These are phyloP conservation scores for Ormyrus pomaceus DNA, from an alignment of 2,888 invertebrate species.

Conservation along the genomic window DNA sequence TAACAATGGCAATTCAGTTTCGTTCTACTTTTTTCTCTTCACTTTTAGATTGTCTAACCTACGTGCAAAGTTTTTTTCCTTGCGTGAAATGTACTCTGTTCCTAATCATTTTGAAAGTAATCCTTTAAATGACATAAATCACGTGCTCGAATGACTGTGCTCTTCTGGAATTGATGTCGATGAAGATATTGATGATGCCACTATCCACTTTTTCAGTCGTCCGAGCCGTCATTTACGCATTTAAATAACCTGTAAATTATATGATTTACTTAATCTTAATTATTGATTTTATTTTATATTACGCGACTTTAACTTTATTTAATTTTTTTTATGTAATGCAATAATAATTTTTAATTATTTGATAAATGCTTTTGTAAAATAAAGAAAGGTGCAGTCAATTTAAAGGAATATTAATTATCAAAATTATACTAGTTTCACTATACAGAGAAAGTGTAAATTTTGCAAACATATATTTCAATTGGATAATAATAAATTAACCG, in stretches of 20 bases:
- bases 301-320: too few species aligned
- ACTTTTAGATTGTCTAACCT: slow-evolving; percentile 47
- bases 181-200: not conserved
- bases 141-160: slow-evolving; percentile 21
- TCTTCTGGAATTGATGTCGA: slow-evolving; percentile 1
- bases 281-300: too few species aligned
- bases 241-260: slow-evolving; percentile 52
- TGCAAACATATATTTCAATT: too few species aligned
- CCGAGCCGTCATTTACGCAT: slow-evolving; percentile 44
- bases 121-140: slow-evolving; percentile 48
- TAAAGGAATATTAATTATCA: too few species aligned
- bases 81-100: slow-evolving; percentile 36
- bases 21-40: not conserved
- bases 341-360: slow-evolving; percentile 1
- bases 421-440: too few species aligned
- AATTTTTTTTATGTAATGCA: too few species aligned
- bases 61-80: slow-evolving; percentile 51
- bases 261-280: too few species aligned
- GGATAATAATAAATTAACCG: too few species aligned
- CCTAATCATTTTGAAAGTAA: not conserved
- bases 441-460: too few species aligned
- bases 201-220: slow-evolving; percentile 9
- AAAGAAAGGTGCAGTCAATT: too few species aligned
- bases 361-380: too few species aligned
- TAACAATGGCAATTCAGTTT: slow-evolving; percentile 15